Evolutionary conservation across 1,140 invertebrate genomes (phyloP), one percentile per base, ranked within the genome.

Genomic region (Episyrphus balteatus): DNA sequence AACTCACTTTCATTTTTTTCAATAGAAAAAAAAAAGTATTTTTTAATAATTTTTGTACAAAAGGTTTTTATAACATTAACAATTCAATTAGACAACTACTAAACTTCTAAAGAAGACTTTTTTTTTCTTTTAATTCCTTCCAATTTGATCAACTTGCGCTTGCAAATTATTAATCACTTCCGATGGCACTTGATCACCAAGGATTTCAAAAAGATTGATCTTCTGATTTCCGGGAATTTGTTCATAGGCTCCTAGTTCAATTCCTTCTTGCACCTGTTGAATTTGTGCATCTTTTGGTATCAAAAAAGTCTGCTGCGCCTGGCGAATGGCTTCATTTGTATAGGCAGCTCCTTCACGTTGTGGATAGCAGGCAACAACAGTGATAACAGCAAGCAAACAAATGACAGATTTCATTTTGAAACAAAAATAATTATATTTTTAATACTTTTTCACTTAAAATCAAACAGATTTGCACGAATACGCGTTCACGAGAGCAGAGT

Each of bases 131-230:
- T 68, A 82, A 55, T 82, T 77, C 48, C 73, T 75, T 46, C 85
- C 85, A 52, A 88, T 81, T 68, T 84, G 78, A 62, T 88, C 85
- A 47, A 89, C 82, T 69, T 88, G 85, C 30, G 76, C 66, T 57
- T 89, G 85, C 12, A 89, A 75, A 68, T 89, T 88, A 72, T 82
- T 85, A 57, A 88, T 85, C n/a, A 89, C 86, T 69, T 89, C 86
- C 14, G 81, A 77, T 17, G 86, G 86, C 18, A 89, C 80, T 61
- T 87, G 83, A 51, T 85, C 84, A 7, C 84, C 84, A 15, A 89
- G 72, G 51, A 88, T 86, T 58, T 85, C 80, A 61, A 81, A 83
- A 0, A 88, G 73, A 66, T 88, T 84, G 63, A 88, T 84, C 55
- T 78, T 78, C 65, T 88, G 84, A 66, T 86, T 80, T 17, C 82